These are phyloP conservation scores for Stylophora pistillata DNA, from an alignment of 64 coral and sea anemone species.

Conservation along the genomic window DNA sequence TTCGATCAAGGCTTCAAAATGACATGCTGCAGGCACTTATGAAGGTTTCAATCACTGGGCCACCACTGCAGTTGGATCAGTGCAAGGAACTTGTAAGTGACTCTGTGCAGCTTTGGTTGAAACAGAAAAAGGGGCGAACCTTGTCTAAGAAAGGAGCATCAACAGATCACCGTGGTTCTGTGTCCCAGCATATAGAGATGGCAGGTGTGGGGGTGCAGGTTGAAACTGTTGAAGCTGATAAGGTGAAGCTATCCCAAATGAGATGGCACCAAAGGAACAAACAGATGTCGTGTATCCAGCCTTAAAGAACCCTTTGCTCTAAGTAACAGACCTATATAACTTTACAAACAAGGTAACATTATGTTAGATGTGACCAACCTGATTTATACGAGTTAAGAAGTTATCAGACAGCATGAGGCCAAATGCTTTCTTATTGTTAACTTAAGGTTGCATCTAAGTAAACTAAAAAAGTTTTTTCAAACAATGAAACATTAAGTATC, in stretches of 20 bases:
- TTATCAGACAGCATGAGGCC: not conserved
- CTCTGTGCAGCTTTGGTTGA: slow-evolving; percentile 15
- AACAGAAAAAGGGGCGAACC: slow-evolving; percentile 27
- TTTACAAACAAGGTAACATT: slow-evolving; percentile 1
- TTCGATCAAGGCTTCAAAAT: slow-evolving; percentile 39
- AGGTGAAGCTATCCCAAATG: slow-evolving; percentile 13
- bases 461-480: slow-evolving; percentile 15
- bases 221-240: slow-evolving; percentile 28
- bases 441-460: slow-evolving; percentile 19
- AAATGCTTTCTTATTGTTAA: not conserved
- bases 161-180: slow-evolving; percentile 26
- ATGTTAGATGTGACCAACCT: slow-evolving; percentile 5
- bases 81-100: slow-evolving; percentile 30
- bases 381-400: not conserved
- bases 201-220: slow-evolving; percentile 10
- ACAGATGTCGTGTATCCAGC: not conserved
- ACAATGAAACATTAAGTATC: slow-evolving; percentile 5
- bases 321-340: slow-evolving; percentile 8
- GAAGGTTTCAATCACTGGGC: slow-evolving; percentile 43
- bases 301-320: slow-evolving; percentile 18
- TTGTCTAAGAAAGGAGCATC: slow-evolving; percentile 31
- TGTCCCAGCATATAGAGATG: slow-evolving; percentile 19
- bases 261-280: slow-evolving; percentile 27
- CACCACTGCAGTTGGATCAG: slow-evolving; percentile 29
- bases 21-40: slow-evolving; percentile 36